A percentile compares a stretch with the other conserved stretches of the same genome.
These are phyloP conservation scores for human DNA, from an alignment of 2,113 vertebrate species.

Conservation along the genomic window GRCh38 chr11:119614001-119614500, in stretches of 20 bases:
- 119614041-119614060: neutral
- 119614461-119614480: neutral
- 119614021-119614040: neutral
- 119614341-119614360: neutral
- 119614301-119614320: neutral
- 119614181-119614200: neutral
- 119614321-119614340: neutral
- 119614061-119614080: neutral
- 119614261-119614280: neutral
- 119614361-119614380: neutral
- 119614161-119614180: neutral
- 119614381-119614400: neutral
- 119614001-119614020: neutral
- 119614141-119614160: neutral
- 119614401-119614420: neutral
- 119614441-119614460: neutral
- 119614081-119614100: neutral
- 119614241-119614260: neutral
- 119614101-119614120: neutral
- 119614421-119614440: neutral
- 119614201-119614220: neutral
- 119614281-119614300: neutral
- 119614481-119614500: neutral
- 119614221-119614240: neutral
- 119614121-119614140: neutral